These are phyloP conservation scores for Lamellibrachia satsuma DNA, from an alignment of 2,888 invertebrate genomes.

Conservation along the genomic window DNA sequence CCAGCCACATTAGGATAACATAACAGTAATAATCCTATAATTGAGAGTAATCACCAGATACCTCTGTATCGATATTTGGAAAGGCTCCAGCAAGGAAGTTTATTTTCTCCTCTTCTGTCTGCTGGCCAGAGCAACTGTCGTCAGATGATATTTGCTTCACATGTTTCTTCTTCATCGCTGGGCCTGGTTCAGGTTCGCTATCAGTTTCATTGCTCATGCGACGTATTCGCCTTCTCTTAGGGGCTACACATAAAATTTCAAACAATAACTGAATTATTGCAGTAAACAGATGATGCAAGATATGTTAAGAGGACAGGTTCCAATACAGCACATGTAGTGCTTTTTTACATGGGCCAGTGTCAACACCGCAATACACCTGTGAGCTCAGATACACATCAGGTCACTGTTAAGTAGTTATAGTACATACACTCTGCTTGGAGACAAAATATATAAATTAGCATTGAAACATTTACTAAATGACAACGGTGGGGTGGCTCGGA, in stretches of 20 bases:
- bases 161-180: neutral
- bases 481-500: neutral
- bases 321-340: neutral
- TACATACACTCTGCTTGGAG: neutral
- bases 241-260: neutral
- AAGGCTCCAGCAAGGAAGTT: constrained; percentile 23
- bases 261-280: too few species aligned
- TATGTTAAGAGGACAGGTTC: neutral
- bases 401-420: neutral
- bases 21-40: too few species aligned
- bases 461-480: neutral
- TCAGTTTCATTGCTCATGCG: neutral
- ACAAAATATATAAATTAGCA: neutral
- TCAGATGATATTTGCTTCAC: neutral
- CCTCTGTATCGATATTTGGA: constrained; percentile 23
- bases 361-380: neutral
- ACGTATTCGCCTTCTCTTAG: neutral
- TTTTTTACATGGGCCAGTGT: neutral
- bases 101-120: neutral
- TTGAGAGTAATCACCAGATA: neutral
- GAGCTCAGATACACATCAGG: neutral
- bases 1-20: too few species aligned
- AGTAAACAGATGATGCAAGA: neutral
- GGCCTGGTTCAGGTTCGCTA: neutral
- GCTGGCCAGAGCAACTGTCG: neutral